These are phyloP conservation scores for Streptopelia turtur DNA, from an alignment of 2,797 vertebrate genomes.

Conservation along the genomic window DNA sequence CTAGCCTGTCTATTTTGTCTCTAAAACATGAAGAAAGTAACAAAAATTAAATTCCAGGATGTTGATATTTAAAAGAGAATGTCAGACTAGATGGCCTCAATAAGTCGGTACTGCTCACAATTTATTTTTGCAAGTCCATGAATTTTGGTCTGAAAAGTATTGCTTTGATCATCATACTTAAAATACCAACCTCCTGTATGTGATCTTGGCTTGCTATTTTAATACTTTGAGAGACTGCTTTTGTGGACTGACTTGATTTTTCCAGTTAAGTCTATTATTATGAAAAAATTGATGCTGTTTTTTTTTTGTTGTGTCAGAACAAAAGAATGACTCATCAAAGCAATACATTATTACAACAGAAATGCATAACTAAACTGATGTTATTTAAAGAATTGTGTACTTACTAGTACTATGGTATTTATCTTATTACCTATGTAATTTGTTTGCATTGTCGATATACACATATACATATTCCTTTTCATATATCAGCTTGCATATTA, in stretches of 20 bases:
- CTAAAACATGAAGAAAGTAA: not conserved
- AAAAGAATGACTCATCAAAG: not conserved
- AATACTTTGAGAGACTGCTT: not conserved
- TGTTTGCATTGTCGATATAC: not conserved
- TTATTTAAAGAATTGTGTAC: not conserved
- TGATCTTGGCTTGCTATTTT: not conserved
- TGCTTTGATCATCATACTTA: not conserved
- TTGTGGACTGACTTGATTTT: not conserved
- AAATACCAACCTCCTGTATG: not conserved
- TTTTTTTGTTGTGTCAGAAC: not conserved
- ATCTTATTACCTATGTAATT: not conserved
- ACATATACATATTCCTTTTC: not conserved
- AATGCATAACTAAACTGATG: not conserved
- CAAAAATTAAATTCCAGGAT: not conserved
- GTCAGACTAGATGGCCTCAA: not conserved
- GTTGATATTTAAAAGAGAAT: not conserved
- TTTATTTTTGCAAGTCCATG: not conserved
- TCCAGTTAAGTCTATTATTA: not conserved
- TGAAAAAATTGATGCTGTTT: not conserved
- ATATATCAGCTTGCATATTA: not conserved
- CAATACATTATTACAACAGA: not conserved
- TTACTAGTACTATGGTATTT: not conserved
- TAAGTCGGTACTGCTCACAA: not conserved
- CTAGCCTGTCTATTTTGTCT: not conserved
- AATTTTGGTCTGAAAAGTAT: not conserved